Conservation (phyloP, 2,888 invertebrate genomes). For the Apamea epomidion region DNA sequence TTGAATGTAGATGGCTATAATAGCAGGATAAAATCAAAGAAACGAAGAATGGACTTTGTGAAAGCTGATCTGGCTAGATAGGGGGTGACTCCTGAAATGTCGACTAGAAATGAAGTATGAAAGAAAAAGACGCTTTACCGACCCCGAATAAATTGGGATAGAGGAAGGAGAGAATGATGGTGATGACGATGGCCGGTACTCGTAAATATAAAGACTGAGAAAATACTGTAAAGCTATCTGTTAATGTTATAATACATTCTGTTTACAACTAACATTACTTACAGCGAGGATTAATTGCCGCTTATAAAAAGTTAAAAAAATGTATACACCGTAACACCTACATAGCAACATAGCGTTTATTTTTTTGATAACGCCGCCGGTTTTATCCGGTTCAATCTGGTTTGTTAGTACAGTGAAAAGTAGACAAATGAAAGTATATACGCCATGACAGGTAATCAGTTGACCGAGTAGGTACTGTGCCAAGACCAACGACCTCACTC, state of each 20-base stretch:
- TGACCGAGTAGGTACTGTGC: conserved; percentile 55
- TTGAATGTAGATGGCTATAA: too few species aligned
- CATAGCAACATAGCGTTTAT: conserved; percentile 13
- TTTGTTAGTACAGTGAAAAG: conserved; percentile 45
- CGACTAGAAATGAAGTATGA: neutral
- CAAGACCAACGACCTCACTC: conserved; percentile 59
- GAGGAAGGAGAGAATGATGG: neutral
- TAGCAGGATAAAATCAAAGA: neutral
- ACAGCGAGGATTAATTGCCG: conserved; percentile 37
- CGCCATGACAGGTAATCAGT: conserved; percentile 55
- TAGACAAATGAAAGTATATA: conserved; percentile 61
- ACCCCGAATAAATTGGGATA: neutral
- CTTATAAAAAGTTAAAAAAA: conserved; percentile 30
- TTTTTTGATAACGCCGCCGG: conserved; percentile 31
- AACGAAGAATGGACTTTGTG: neutral
- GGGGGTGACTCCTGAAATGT: neutral
- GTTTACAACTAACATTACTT: conserved; percentile 19
- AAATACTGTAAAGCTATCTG: neutral
- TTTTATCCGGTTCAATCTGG: conserved; percentile 46
- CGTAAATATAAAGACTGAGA: neutral
- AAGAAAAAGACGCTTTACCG: too few species aligned
- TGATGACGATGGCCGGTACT: neutral
- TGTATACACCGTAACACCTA: conserved; percentile 40
- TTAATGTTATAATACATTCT: conserved; percentile 17
- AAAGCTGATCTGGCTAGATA: neutral